Base-by-base conservation (phyloP, 2,888 invertebrate genomes). In the Heteromyza rotundicornis region DNA sequence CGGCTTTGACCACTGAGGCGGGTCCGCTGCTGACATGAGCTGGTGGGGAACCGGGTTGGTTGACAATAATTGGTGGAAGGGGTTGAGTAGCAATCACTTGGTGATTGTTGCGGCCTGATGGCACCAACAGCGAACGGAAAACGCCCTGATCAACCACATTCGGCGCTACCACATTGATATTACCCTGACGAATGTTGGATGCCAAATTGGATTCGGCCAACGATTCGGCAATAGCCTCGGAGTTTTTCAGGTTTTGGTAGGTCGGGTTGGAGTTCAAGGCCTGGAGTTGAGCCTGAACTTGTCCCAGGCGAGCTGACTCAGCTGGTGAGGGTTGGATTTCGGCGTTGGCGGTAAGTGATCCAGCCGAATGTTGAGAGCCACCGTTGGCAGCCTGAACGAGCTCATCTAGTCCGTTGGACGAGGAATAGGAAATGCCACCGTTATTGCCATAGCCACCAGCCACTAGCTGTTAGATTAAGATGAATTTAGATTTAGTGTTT, bases 11-110 rank as follows among this genome's bases (percentile, higher is more conserved):
- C 32, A 81, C 75, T 32, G 80, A 75, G 27, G 81, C 75, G 50
- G 82, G 80, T 35, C 81, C 81, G 64, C 81, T 81, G 72, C 66
- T 79, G 52, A 81, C 71, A 63, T 79, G 71, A 17, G 76, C 71
- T 53, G 76, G 71, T 10, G 81, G 79, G 27, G 76, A 67, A 19
- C 76, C 80, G 2, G 81, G 81, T 66, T 81, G 81, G 57, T 77
- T 72, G 40, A 81, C 80, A 67, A 80, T 70, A 68, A 79, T 76
- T 64, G 81, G 79, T 44, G 78, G 81, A 70, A 81, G 63, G 49
- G 77, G 77, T 59, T 77, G 77, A 16, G 81, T 79, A 59, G 79
- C 75, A 64, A 79, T 76, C 53, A 81, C 77, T 59, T 77, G 75
- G 60, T 80, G 80, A 27, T 71, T 77, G 68, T 81, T 80, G 47